phyloP scores from a whole-genome alignment of 1,140 invertebrate species.

The Stenopsyche tienmushanensis region DNA sequence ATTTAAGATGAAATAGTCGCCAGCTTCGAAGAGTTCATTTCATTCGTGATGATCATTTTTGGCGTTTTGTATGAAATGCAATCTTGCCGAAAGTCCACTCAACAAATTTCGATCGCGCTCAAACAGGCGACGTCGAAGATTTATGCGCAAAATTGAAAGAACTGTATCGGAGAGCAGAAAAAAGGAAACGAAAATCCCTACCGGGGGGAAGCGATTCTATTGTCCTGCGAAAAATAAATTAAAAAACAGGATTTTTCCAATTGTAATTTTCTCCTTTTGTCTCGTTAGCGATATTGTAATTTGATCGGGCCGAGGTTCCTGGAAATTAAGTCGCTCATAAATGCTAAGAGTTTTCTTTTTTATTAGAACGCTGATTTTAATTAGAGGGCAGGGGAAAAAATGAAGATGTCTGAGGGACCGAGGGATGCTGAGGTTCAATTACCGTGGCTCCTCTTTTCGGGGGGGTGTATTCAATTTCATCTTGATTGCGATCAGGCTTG shows the following conservation, averaged over 20 bases:
- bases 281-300: slow-evolving; percentile 43
- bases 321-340: slow-evolving; percentile 34
- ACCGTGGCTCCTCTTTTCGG: slow-evolving; percentile 15
- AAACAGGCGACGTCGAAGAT: too few species aligned
- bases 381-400: slow-evolving; percentile 31
- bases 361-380: slow-evolving; percentile 32
- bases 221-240: slow-evolving; percentile 34
- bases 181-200: slow-evolving; percentile 15
- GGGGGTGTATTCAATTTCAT: slow-evolving; percentile 26
- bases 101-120: too few species aligned
- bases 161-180: slow-evolving; percentile 3
- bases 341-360: slow-evolving; percentile 33
- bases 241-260: slow-evolving; percentile 39
- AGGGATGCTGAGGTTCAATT: slow-evolving; percentile 32
- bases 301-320: slow-evolving; percentile 32
- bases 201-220: neutral
- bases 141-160: too few species aligned
- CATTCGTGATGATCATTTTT: too few species aligned
- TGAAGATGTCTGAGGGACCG: slow-evolving; percentile 25
- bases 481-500: slow-evolving; percentile 27
- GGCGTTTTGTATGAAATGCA: too few species aligned
- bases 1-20: too few species aligned
- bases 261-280: slow-evolving; percentile 41
- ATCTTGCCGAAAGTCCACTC: too few species aligned
- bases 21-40: too few species aligned